phyloP scores from a whole-genome alignment of 2,888 invertebrate species.

The Caenorhabditis japonica region DNA sequence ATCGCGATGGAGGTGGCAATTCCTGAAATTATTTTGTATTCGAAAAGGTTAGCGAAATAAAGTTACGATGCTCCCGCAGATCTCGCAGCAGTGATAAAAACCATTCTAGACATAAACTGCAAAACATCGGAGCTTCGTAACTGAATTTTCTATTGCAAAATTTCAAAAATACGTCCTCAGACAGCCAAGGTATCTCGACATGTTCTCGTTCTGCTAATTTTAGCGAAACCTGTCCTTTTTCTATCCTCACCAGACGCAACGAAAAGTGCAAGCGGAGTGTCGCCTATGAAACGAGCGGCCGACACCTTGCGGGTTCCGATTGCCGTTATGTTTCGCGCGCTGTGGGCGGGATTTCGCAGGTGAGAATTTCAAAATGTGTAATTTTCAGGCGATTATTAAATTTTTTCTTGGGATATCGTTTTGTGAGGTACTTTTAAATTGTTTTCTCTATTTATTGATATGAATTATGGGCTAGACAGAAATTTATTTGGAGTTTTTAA shows the following conservation, averaged over 20 bases:
- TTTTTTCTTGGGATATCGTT: too few species aligned
- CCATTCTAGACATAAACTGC: too few species aligned
- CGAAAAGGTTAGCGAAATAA: neutral
- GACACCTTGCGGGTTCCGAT: conserved; percentile 45
- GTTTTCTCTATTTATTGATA: too few species aligned
- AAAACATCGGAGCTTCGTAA: neutral
- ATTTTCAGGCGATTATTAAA: too few species aligned
- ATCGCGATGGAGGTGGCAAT: conserved; percentile 41
- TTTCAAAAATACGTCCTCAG: conserved; percentile 45
- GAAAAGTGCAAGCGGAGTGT: neutral
- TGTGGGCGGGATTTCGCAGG: too few species aligned
- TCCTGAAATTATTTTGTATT: conserved; percentile 27
- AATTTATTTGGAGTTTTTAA: too few species aligned
- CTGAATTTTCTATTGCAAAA: too few species aligned
- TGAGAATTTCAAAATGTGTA: too few species aligned
- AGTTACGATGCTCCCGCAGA: neutral
- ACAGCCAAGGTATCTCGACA: conserved; percentile 58
- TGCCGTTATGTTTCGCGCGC: conserved; percentile 22
- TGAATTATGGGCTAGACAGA: too few species aligned
- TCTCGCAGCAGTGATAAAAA: too few species aligned
- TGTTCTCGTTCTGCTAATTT: conserved; percentile 44
- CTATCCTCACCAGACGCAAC: conserved; percentile 47
- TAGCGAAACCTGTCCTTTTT: conserved; percentile 55
- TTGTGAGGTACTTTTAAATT: too few species aligned
- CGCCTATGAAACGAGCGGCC: conserved; percentile 4